Conservation (phyloP, 2,797 vertebrate genomes). For the Phoxinus dragarum region DNA sequence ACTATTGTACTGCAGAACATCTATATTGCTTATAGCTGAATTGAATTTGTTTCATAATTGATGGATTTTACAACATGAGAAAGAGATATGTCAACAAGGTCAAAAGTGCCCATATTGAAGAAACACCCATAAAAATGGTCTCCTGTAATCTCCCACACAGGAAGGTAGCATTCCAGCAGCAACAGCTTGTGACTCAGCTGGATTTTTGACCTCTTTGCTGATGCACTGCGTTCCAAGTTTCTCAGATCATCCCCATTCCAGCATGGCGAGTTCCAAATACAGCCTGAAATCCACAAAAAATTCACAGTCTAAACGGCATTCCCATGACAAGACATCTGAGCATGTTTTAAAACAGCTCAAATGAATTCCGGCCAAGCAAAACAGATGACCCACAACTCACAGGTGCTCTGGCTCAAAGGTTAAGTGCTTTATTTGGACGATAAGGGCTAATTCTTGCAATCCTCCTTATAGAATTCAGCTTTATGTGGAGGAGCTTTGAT, state of each 20-base stretch:
- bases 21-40: no score
- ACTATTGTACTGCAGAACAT: neutral
- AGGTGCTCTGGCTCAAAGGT: slow-evolving; percentile 16
- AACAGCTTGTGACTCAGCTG: slow-evolving; percentile 80
- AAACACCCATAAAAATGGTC: slow-evolving; percentile 5
- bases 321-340: neutral
- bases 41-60: neutral
- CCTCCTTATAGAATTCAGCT: slow-evolving; percentile 1
- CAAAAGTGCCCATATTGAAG: neutral
- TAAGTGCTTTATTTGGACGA: slow-evolving; percentile 24
- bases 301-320: slow-evolving; percentile 18
- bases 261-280: slow-evolving; percentile 22
- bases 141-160: slow-evolving; percentile 58
- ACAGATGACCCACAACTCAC: slow-evolving; percentile 2
- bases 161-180: slow-evolving; percentile 68
- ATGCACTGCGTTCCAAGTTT: slow-evolving; percentile 48
- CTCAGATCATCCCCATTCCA: slow-evolving; percentile 36
- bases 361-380: slow-evolving; percentile 20
- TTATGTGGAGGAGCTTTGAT: slow-evolving; percentile 33
- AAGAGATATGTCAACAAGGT: neutral
- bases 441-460: slow-evolving; percentile 13
- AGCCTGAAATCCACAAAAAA: slow-evolving; percentile 36
- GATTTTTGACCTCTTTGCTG: slow-evolving; percentile 74
- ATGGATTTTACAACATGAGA: neutral
- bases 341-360: slow-evolving; percentile 16